Conservation (phyloP, 2,113 vertebrate species). For the Bagarius yarrelli region DNA sequence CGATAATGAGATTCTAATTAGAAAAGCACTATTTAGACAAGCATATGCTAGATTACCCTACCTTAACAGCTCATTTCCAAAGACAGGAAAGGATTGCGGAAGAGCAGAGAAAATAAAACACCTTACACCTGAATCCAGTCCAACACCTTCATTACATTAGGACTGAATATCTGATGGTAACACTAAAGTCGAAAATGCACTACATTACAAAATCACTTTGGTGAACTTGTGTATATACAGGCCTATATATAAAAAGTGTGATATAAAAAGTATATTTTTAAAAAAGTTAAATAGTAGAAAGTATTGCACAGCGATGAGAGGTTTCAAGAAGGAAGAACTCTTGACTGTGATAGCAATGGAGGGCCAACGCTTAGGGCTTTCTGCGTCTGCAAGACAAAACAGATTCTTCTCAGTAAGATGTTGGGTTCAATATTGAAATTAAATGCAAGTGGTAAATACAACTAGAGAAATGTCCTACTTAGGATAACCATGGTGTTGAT, state of each 20-base stretch:
- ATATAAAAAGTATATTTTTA: slow-evolving; percentile 31
- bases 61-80: slow-evolving; percentile 26
- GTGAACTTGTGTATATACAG: slow-evolving; percentile 47
- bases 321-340: slow-evolving; percentile 41
- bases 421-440: not conserved
- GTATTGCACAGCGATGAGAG: slow-evolving; percentile 51
- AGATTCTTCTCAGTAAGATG: no score
- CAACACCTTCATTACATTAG: slow-evolving; percentile 30
- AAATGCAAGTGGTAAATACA: not conserved
- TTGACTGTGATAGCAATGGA: slow-evolving; percentile 42
- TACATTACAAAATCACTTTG: slow-evolving; percentile 45
- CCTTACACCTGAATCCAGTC: slow-evolving; percentile 4
- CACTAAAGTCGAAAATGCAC: slow-evolving; percentile 35
- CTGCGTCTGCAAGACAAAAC: slow-evolving; percentile 74
- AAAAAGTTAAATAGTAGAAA: slow-evolving; percentile 53
- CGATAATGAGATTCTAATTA: not conserved
- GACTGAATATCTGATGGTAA: slow-evolving; percentile 47
- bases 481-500: slow-evolving; percentile 82
- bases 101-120: slow-evolving; percentile 24
- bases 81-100: slow-evolving; percentile 42
- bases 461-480: slow-evolving; percentile 76
- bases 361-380: slow-evolving; percentile 73
- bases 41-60: slow-evolving; percentile 12
- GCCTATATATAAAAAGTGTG: slow-evolving; percentile 41
- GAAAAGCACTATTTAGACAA: slow-evolving; percentile 11